Evolutionary conservation across 1,140 invertebrate genomes (phyloP).

Genomic region (Mercenaria mercenaria): DNA sequence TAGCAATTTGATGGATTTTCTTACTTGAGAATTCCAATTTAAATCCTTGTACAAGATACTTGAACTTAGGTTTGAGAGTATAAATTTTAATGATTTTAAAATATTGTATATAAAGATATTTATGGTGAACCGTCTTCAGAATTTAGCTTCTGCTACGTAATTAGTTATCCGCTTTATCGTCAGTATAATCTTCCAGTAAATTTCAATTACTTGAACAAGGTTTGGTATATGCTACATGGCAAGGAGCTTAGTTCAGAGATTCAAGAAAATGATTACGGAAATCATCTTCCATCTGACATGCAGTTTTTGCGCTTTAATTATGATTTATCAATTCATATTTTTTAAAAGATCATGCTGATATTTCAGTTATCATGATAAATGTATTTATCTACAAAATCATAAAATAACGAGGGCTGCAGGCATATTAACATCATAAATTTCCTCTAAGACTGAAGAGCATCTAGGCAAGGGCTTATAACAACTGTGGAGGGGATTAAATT

Average conservation of each 20-base stretch:
- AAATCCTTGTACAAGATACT: no score
- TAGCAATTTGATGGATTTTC: no score
- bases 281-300: slow-evolving; percentile 5
- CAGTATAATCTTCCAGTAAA: background rate
- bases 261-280: slow-evolving; percentile 5
- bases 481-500: no score
- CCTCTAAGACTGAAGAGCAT: background rate
- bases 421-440: background rate
- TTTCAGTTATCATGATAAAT: background rate
- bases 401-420: background rate
- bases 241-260: background rate
- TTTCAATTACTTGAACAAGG: background rate
- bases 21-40: no score
- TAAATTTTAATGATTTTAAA: no score
- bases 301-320: slow-evolving; percentile 22
- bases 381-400: background rate
- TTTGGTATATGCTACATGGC: background rate
- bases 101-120: no score
- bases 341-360: slow-evolving; percentile 30
- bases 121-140: background rate
- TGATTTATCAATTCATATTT: slow-evolving; percentile 42
- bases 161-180: background rate
- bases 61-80: no score
- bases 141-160: background rate
- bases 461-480: no score